phyloP scores from a whole-genome alignment of 2,888 invertebrate species.

The Ochropleura leucogaster region DNA sequence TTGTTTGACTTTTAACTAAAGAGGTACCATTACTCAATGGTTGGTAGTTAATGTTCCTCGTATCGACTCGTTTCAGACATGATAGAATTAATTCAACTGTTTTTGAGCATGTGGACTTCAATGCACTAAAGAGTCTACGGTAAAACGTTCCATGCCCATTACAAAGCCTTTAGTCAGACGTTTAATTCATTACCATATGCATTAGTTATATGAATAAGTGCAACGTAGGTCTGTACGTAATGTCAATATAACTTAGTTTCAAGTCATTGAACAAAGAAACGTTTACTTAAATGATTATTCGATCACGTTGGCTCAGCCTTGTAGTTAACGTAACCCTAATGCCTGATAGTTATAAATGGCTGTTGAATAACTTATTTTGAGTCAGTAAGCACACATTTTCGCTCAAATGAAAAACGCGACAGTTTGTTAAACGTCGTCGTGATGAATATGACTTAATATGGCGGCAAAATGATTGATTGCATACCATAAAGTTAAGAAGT shows the following conservation, averaged over 20 bases:
- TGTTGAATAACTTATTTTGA: conserved; percentile 2
- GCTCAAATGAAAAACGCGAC: conserved; percentile 11
- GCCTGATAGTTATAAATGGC: background rate
- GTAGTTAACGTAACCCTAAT: background rate
- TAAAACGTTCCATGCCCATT: background rate
- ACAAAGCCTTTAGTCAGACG: background rate
- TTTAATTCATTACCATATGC: conserved; percentile 29
- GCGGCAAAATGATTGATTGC: conserved; percentile 39
- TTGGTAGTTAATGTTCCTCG: conserved; percentile 10
- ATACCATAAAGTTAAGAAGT: conserved; percentile 14
- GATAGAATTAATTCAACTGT: background rate
- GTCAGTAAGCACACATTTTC: too few species aligned
- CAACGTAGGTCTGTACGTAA: conserved; percentile 9
- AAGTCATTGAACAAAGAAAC: background rate
- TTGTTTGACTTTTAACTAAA: conserved; percentile 21
- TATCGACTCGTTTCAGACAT: background rate
- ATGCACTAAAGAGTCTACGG: background rate
- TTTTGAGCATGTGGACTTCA: background rate
- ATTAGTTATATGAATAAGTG: conserved; percentile 35
- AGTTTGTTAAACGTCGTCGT: background rate
- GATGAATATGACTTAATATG: conserved; percentile 1
- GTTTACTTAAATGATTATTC: conserved; percentile 1
- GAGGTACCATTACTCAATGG: conserved; percentile 10
- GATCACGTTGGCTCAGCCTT: background rate
- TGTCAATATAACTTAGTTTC: conserved; percentile 2